Evolutionary conservation across 2,797 vertebrate genomes (phyloP).

Genomic region (Aselliscus stoliczkanus): DNA sequence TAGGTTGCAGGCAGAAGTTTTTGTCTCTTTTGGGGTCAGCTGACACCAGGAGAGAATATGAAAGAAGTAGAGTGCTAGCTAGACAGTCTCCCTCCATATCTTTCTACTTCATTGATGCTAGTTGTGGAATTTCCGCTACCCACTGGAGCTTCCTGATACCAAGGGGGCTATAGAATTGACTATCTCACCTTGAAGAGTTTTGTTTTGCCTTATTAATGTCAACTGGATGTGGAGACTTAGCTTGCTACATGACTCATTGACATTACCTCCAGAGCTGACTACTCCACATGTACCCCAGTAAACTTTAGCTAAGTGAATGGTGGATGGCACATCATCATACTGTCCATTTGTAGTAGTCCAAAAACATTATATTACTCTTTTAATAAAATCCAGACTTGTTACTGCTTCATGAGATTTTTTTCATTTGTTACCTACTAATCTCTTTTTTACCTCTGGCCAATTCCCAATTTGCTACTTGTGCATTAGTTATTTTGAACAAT

Average conservation of each 20-base stretch:
- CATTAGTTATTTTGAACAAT: not conserved
- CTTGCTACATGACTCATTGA: not conserved
- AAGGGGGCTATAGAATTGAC: not conserved
- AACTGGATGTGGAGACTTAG: not conserved
- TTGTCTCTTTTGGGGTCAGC: not conserved
- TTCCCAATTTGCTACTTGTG: not conserved
- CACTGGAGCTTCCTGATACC: not conserved
- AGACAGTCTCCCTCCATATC: not conserved
- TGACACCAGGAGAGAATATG: not conserved
- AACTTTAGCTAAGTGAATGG: not conserved
- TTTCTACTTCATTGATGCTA: not conserved
- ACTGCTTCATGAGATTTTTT: not conserved
- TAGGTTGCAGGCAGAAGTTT: not conserved
- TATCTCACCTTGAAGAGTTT: not conserved
- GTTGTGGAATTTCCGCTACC: not conserved
- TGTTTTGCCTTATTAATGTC: not conserved
- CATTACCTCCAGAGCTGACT: not conserved
- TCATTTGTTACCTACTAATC: not conserved
- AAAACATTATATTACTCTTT: not conserved
- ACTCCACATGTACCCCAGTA: not conserved
- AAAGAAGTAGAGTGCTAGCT: not conserved
- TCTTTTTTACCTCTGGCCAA: not conserved
- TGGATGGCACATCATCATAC: not conserved
- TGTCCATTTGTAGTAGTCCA: not conserved
- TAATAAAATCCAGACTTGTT: not conserved